These are phyloP conservation scores for Pipistrellus pygmaeus DNA, from an alignment of 2,797 vertebrate genomes.

Conservation along the genomic window DNA sequence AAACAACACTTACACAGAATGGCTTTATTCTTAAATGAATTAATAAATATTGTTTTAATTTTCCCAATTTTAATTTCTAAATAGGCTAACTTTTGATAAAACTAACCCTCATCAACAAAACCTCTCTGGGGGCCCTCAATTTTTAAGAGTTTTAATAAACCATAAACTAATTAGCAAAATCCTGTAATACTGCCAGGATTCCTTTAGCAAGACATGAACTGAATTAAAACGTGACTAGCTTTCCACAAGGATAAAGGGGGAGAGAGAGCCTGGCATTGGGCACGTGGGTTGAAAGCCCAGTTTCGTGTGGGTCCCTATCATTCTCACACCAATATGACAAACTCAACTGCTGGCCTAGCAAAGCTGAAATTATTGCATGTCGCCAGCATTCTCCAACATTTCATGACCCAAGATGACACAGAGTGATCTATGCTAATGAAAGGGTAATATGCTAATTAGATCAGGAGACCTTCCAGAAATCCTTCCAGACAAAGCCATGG, in stretches of 20 bases:
- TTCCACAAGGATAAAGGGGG: background rate
- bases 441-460: no score
- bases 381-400: constrained; percentile 56
- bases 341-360: constrained; percentile 27
- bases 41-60: background rate
- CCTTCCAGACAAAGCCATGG: no score
- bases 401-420: constrained; percentile 55
- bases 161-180: constrained; percentile 46
- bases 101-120: background rate
- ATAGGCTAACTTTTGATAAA: background rate
- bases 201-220: constrained; percentile 53
- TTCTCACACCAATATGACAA: constrained; percentile 34
- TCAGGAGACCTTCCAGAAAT: no score
- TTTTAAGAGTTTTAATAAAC: background rate
- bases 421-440: background rate
- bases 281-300: constrained; percentile 50
- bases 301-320: constrained; percentile 62
- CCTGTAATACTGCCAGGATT: background rate
- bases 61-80: constrained; percentile 29
- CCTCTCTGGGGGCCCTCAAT: background rate
- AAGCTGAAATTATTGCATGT: constrained; percentile 62
- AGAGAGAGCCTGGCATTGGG: constrained; percentile 27
- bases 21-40: background rate
- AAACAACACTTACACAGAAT: background rate
- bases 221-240: constrained; percentile 24